Conservation (phyloP, 2,797 vertebrate species). For the Bufotes viridis region DNA sequence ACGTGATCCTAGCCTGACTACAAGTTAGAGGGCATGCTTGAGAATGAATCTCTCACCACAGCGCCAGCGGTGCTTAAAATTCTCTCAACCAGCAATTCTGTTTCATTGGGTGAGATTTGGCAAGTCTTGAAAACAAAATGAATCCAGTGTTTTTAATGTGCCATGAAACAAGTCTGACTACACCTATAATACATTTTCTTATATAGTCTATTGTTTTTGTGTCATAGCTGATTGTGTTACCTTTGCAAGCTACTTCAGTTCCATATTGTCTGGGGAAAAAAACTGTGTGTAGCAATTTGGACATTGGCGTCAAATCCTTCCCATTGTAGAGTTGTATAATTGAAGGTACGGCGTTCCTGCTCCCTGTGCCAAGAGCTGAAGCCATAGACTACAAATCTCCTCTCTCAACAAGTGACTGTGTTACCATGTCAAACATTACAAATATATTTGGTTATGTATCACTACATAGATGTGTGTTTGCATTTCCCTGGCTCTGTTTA, state of each 20-base stretch:
- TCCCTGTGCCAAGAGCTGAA: not conserved
- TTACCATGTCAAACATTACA: constrained; percentile 54
- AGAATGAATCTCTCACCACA: no score
- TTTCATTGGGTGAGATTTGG: not conserved
- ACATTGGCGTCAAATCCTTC: not conserved
- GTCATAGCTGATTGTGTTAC: not conserved
- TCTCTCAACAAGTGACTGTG: constrained; percentile 54
- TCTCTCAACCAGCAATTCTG: not conserved
- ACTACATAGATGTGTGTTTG: constrained; percentile 44
- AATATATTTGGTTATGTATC: constrained; percentile 49
- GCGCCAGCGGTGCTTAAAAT: no score
- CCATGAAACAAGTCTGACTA: not conserved
- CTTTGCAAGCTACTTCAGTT: not conserved
- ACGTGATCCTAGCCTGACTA: no score
- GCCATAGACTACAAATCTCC: constrained; percentile 36
- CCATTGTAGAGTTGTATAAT: not conserved
- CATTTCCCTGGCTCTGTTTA: constrained; percentile 46
- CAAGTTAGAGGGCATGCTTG: no score
- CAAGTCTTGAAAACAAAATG: not conserved
- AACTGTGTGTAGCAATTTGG: not conserved
- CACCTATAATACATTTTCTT: constrained; percentile 3
- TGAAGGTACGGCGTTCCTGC: not conserved
- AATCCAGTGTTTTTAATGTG: not conserved
- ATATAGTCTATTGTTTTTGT: constrained; percentile 6
- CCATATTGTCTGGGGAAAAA: not conserved